phyloP scores from a whole-genome alignment of 2,113 vertebrate genomes.

The Donacobius atricapilla region DNA sequence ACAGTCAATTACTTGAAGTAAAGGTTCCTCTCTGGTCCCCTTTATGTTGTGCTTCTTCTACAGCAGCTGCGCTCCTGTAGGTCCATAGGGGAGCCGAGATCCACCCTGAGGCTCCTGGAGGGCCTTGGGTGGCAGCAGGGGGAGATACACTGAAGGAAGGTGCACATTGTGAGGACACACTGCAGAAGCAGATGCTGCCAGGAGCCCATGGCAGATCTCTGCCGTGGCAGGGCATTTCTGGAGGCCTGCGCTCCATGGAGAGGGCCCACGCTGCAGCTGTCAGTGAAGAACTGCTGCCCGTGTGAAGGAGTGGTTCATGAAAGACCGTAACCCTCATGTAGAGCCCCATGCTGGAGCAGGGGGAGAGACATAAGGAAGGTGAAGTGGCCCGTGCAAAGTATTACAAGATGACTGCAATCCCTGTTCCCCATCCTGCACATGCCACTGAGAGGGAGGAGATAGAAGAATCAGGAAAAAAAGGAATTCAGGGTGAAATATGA shows the following conservation, averaged over 20 bases:
- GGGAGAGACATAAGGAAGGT: background rate
- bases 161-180: background rate
- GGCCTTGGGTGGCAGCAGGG: background rate
- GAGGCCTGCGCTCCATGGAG: background rate
- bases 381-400: background rate
- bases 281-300: background rate
- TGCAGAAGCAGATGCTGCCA: background rate
- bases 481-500: background rate
- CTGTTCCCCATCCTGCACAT: background rate
- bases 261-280: background rate
- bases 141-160: background rate
- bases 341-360: fast-evolving
- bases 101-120: fast-evolving
- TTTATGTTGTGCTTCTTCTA: background rate
- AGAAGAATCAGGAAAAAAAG: background rate
- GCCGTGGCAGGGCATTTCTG: background rate
- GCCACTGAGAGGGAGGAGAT: background rate
- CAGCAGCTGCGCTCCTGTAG: background rate
- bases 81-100: background rate
- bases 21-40: background rate
- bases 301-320: background rate
- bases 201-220: background rate
- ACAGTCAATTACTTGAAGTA: background rate
- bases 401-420: background rate
- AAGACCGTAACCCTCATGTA: background rate